Evolutionary conservation across 2,797 vertebrate genomes (phyloP).

Genomic region (Anas bernieri): DNA sequence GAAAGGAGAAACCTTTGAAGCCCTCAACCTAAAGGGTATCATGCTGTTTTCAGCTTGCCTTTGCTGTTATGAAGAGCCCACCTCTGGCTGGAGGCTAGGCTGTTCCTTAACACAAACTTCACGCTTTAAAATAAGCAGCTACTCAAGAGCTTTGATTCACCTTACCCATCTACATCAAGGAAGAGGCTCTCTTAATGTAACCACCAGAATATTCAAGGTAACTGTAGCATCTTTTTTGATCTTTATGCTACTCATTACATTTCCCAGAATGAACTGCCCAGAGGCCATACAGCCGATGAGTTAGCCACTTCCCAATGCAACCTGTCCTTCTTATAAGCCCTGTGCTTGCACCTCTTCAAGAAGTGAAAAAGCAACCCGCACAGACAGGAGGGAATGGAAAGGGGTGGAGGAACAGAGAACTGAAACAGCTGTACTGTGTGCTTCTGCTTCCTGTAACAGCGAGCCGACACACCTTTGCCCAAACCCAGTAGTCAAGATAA

Average conservation of each 20-base stretch:
- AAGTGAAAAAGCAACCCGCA: neutral
- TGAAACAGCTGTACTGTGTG: neutral
- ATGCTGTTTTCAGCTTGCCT: neutral
- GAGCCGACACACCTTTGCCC: neutral
- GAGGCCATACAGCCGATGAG: neutral
- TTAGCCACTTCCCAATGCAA: neutral
- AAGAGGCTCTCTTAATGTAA: neutral
- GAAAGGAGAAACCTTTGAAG: neutral
- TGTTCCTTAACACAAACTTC: neutral
- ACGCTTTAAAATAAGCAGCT: neutral
- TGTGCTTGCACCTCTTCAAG: neutral
- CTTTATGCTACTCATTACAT: neutral
- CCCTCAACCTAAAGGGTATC: neutral
- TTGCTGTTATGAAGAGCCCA: neutral
- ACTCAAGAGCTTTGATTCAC: neutral
- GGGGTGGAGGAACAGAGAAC: neutral
- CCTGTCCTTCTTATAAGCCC: neutral
- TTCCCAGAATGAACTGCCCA: neutral
- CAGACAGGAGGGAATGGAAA: accelerated
- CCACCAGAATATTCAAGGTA: neutral
- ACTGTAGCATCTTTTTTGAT: neutral
- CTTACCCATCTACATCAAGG: neutral
- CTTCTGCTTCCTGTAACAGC: neutral
- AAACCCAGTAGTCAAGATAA: neutral
- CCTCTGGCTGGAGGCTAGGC: neutral